phyloP scores from a whole-genome alignment of 2,888 invertebrate species.

The Drosophila vallismaia region DNA sequence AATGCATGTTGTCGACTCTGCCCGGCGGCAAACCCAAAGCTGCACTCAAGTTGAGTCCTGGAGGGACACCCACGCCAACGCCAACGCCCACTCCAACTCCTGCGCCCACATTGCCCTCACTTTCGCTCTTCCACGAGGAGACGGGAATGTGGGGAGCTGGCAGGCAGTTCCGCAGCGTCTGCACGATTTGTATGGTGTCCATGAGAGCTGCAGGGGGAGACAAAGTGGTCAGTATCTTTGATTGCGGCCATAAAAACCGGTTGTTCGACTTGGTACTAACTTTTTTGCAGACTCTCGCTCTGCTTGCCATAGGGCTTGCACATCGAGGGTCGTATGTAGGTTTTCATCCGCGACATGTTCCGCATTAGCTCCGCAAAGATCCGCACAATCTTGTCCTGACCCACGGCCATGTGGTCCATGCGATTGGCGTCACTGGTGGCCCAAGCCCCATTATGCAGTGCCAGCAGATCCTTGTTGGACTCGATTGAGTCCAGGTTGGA shows the following conservation, averaged over 20 bases:
- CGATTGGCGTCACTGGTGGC: slow-evolving; percentile 69
- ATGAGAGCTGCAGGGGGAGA: slow-evolving; percentile 86
- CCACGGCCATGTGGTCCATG: slow-evolving; percentile 85
- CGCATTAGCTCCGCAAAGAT: slow-evolving; percentile 94
- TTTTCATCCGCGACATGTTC: slow-evolving; percentile 94
- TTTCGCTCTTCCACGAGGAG: slow-evolving; percentile 94
- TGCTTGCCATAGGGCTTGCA: slow-evolving; percentile 96
- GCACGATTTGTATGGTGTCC: slow-evolving; percentile 94
- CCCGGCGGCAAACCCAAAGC: slow-evolving; percentile 63
- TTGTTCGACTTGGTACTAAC: slow-evolving; percentile 84
- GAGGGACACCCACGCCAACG: slow-evolving; percentile 50
- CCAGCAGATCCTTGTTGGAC: slow-evolving; percentile 87
- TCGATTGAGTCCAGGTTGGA: slow-evolving; percentile 83
- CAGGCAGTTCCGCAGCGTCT: slow-evolving; percentile 92
- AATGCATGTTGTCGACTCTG: slow-evolving; percentile 68
- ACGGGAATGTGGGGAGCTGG: slow-evolving; percentile 95
- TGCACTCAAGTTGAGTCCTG: slow-evolving; percentile 55
- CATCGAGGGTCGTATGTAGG: slow-evolving; percentile 94
- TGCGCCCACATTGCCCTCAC: slow-evolving; percentile 79
- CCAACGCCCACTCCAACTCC: slow-evolving; percentile 44
- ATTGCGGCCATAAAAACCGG: slow-evolving; percentile 3
- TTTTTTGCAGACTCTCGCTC: slow-evolving; percentile 94
- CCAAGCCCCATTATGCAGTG: slow-evolving; percentile 89
- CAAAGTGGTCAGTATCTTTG: slow-evolving; percentile 2
- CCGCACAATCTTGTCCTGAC: slow-evolving; percentile 93